A percentile compares a stretch with the other conserved stretches of the same genome.
Evolutionary conservation across 2,888 invertebrate genomes (phyloP).

Genomic region (Cantharis nigra): DNA sequence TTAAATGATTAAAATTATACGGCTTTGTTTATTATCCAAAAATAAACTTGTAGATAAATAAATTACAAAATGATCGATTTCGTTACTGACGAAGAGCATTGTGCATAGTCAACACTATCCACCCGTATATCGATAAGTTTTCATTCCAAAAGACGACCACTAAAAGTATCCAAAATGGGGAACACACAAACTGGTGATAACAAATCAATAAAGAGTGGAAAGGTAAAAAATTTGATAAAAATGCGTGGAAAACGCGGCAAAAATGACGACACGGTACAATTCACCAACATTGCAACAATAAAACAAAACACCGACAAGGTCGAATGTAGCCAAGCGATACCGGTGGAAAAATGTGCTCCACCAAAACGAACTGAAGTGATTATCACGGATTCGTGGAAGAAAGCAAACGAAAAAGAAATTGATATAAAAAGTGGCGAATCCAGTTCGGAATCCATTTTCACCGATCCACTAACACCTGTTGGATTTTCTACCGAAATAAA

Average conservation of each 20-base stretch:
- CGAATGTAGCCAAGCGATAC: constrained; percentile 21
- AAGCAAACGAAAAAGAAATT: constrained; percentile 37
- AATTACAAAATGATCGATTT: background rate
- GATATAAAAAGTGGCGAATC: constrained; percentile 58
- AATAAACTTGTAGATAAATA: background rate
- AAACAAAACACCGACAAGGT: constrained; percentile 5
- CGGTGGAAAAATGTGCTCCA: background rate
- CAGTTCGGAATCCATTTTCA: constrained; percentile 75
- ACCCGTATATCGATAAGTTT: background rate
- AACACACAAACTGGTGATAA: constrained; percentile 60
- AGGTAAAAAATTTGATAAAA: constrained; percentile 62
- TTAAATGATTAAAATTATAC: background rate
- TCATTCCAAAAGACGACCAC: background rate
- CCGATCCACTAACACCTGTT: constrained; percentile 67
- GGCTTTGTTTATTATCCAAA: background rate
- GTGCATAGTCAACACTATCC: background rate
- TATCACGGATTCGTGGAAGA: constrained; percentile 47
- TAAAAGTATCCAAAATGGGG: constrained; percentile 56
- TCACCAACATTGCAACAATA: constrained; percentile 42
- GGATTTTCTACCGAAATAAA: constrained; percentile 65
- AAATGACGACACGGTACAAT: constrained; percentile 43
- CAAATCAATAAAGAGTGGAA: constrained; percentile 60
- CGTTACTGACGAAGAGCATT: background rate
- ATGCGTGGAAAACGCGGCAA: constrained; percentile 54
- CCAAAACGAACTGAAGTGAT: constrained; percentile 27